Evolutionary conservation across 2,888 invertebrate genomes (phyloP).

Genomic region (Leptura quadrifasciata): DNA sequence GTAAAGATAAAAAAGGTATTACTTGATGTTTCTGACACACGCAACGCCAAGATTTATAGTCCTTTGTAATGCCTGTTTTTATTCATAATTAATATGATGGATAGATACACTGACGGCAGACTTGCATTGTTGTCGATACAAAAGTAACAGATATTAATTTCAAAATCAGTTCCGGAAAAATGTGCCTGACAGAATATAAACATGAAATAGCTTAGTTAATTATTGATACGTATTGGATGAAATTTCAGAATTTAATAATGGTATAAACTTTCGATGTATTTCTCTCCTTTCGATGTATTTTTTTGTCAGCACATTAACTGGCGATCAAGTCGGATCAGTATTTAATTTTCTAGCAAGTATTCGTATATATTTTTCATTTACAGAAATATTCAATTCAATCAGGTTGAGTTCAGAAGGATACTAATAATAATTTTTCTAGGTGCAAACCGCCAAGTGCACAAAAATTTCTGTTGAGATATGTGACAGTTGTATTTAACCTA

Average conservation of each 20-base stretch:
- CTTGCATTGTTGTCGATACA: background rate
- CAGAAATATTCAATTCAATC: no score
- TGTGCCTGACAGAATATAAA: background rate
- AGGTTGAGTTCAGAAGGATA: no score
- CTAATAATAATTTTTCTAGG: no score
- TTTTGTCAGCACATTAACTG: background rate
- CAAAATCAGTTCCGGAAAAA: background rate
- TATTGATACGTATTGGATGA: background rate
- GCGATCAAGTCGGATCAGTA: no score
- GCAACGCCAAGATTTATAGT: background rate
- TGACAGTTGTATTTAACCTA: no score
- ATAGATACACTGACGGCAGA: conserved; percentile 7
- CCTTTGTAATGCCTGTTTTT: background rate
- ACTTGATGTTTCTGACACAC: conserved; percentile 1
- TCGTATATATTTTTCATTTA: no score
- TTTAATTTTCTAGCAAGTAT: no score
- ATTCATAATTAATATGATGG: conserved; percentile 1
- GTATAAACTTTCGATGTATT: background rate
- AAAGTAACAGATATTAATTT: conserved; percentile 7
- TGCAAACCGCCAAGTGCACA: no score
- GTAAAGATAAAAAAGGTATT: conserved; percentile 7
- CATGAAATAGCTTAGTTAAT: conserved; percentile 6
- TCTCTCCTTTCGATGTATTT: background rate
- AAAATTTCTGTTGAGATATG: no score
- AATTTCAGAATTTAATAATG: background rate